Evolutionary conservation across 2,888 invertebrate species (phyloP).

Genomic region (Ethmia dodecea): DNA sequence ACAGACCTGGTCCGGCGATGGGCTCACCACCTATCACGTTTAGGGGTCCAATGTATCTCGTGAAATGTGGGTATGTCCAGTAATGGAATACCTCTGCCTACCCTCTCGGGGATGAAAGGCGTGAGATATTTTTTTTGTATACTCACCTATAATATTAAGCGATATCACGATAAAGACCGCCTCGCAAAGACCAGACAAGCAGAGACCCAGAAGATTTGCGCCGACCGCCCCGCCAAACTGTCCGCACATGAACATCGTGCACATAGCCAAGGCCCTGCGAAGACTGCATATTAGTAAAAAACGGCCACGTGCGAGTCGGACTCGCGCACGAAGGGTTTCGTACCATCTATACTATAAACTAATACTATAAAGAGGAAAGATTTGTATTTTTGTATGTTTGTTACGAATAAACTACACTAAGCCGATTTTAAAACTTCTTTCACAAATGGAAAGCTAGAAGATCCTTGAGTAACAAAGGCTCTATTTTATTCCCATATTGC

Average conservation of each 20-base stretch:
- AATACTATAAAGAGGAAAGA: not conserved
- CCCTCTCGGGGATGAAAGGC: too few species aligned
- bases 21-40: too few species aligned
- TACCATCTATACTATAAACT: not conserved
- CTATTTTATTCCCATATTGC: not conserved
- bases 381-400: not conserved
- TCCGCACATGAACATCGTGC: constrained; percentile 53
- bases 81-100: too few species aligned
- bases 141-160: too few species aligned
- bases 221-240: constrained; percentile 58
- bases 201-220: not conserved
- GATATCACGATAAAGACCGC: too few species aligned
- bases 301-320: not conserved
- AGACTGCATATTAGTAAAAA: not conserved
- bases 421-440: not conserved
- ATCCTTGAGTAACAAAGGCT: not conserved
- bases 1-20: too few species aligned
- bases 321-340: not conserved
- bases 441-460: not conserved
- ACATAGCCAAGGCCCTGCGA: constrained; percentile 66
- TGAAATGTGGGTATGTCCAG: too few species aligned
- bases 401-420: too few species aligned
- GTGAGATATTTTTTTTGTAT: too few species aligned
- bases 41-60: too few species aligned
- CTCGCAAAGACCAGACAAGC: too few species aligned